These are phyloP conservation scores for Cecidostiba fungosa DNA, from an alignment of 2,888 invertebrate species.

Conservation along the genomic window DNA sequence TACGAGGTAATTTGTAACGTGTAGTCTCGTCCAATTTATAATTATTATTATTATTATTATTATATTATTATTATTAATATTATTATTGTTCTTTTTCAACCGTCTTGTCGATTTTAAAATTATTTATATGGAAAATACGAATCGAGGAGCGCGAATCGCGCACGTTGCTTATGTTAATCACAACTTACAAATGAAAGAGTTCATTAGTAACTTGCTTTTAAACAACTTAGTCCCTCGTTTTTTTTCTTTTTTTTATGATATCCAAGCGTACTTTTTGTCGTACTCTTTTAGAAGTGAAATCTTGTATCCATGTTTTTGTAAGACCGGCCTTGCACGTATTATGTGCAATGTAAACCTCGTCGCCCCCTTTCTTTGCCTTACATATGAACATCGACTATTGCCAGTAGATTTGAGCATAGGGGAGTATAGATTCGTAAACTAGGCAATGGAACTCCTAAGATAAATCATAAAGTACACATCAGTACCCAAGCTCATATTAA, in stretches of 20 bases:
- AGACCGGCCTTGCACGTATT: slow-evolving; percentile 50
- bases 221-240: slow-evolving; percentile 49
- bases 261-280: slow-evolving; percentile 53
- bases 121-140: slow-evolving; percentile 60
- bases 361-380: slow-evolving; percentile 53
- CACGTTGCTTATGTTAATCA: slow-evolving; percentile 43
- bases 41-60: slow-evolving; percentile 60
- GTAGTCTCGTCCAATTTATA: slow-evolving; percentile 62
- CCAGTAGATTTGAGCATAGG: slow-evolving; percentile 46
- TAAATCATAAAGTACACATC: slow-evolving; percentile 42
- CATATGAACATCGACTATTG: slow-evolving; percentile 56
- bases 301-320: slow-evolving; percentile 51
- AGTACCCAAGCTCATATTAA: slow-evolving; percentile 27
- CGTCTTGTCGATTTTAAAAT: slow-evolving; percentile 63
- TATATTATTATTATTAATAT: slow-evolving; percentile 53
- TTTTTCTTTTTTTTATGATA: slow-evolving; percentile 45
- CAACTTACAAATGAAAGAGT: slow-evolving; percentile 47
- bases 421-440: slow-evolving; percentile 43
- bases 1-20: slow-evolving; percentile 62
- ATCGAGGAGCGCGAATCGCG: slow-evolving; percentile 45
- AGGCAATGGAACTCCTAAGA: slow-evolving; percentile 34
- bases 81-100: slow-evolving; percentile 61
- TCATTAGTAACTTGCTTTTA: slow-evolving; percentile 57
- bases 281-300: slow-evolving; percentile 23
- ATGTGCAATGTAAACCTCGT: slow-evolving; percentile 55